Conservation (phyloP, 53 echinoderm and acorn worm species). For the Mesocentrotus franciscanus region DNA sequence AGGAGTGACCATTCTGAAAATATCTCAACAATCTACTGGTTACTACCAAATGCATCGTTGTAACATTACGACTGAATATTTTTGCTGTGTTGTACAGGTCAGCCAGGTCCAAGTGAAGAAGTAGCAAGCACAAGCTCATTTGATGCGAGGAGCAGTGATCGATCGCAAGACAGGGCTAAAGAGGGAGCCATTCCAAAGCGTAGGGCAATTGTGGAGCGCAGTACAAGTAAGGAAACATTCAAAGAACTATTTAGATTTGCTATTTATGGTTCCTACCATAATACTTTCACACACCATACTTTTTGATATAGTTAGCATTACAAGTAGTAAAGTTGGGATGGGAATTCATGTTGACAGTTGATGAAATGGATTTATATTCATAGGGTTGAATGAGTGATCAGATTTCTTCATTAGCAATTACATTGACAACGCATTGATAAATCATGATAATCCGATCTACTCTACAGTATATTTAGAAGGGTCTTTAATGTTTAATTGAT, state of each 20-base stretch:
- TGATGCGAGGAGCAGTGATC: constrained; percentile 60
- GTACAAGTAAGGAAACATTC: constrained; percentile 37
- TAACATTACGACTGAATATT: background rate
- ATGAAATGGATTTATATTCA: background rate
- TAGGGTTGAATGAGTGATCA: background rate
- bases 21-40: too few relatives aligned
- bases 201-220: constrained; percentile 66
- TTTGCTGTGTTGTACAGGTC: constrained; percentile 1
- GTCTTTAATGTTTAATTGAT: background rate
- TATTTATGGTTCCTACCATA: background rate
- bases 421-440: too few relatives aligned
- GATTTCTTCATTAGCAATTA: too few relatives aligned
- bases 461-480: background rate
- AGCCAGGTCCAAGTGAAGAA: constrained; percentile 68
- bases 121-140: constrained; percentile 60
- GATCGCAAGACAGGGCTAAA: constrained; percentile 73
- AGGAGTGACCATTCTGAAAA: too few relatives aligned
- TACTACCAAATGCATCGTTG: background rate
- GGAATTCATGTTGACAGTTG: background rate
- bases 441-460: too few relatives aligned
- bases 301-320: background rate
- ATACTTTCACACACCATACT: background rate
- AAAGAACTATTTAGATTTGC: background rate
- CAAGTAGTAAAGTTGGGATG: background rate
- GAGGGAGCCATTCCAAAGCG: constrained; percentile 98